phyloP scores from a whole-genome alignment of 2,113 vertebrate species.

The Noturus placidus region DNA sequence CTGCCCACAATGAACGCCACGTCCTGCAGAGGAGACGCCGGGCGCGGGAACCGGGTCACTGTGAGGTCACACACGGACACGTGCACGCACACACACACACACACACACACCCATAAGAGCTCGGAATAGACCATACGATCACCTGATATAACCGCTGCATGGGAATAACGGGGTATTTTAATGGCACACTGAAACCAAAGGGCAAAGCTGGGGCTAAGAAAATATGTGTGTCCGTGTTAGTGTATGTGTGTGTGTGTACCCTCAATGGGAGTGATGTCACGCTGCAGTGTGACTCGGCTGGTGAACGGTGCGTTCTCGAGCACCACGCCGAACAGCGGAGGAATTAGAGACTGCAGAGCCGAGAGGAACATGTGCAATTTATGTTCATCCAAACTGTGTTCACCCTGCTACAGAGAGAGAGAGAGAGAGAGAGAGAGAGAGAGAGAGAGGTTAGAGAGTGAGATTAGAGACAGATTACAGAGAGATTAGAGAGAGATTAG shows the following conservation, averaged over 20 bases:
- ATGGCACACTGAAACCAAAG: constrained; percentile 44
- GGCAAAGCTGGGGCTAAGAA: neutral
- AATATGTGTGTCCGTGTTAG: neutral
- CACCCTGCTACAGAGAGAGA: constrained; percentile 82
- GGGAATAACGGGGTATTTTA: constrained; percentile 47
- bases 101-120: constrained; percentile 21
- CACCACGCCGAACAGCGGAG: constrained; percentile 90
- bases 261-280: constrained; percentile 88
- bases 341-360: constrained; percentile 92
- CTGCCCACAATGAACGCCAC: constrained; percentile 92
- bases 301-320: constrained; percentile 94
- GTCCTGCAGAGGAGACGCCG: constrained; percentile 91
- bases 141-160: constrained; percentile 16
- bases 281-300: constrained; percentile 85
- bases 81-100: constrained; percentile 20
- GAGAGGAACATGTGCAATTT: constrained; percentile 93
- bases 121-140: constrained; percentile 28
- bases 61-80: constrained; percentile 33
- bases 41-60: constrained; percentile 96
- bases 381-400: constrained; percentile 92
- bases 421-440: neutral
- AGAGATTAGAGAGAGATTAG: too few relatives aligned
- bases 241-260: constrained; percentile 68
- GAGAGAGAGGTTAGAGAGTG: neutral
- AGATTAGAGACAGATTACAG: neutral